Percentiles rank a stretch among this genome's conserved stretches.
Conservation (phyloP, 2,888 invertebrate species). For the Pristionchus mayeri region DNA sequence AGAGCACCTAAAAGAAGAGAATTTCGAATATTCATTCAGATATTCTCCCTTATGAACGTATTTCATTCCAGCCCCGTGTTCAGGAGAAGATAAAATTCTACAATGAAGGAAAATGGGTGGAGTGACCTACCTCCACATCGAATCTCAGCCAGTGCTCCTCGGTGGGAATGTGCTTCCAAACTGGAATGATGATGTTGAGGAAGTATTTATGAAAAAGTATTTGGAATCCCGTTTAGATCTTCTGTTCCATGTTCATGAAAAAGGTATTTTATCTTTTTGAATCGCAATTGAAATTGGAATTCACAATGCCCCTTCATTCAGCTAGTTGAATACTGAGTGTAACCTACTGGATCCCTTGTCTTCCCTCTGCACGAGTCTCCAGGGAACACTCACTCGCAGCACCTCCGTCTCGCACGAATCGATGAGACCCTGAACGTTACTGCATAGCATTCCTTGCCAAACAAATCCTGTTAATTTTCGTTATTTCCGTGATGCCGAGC, state of each 20-base stretch:
- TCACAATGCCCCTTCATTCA: too few relatives aligned
- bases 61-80: not conserved
- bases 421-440: slow-evolving; percentile 55
- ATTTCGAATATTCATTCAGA: not conserved
- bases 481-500: too few relatives aligned
- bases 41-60: too few relatives aligned
- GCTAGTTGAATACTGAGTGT: too few relatives aligned
- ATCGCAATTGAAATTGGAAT: not conserved
- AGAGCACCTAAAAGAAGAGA: slow-evolving; percentile 1
- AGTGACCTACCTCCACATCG: slow-evolving; percentile 46
- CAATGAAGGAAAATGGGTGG: too few relatives aligned
- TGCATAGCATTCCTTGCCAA: too few relatives aligned
- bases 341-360: slow-evolving; percentile 68
- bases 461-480: too few relatives aligned
- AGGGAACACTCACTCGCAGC: slow-evolving; percentile 74
- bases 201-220: too few relatives aligned
- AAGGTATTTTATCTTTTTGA: too few relatives aligned
- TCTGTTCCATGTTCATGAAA: too few relatives aligned
- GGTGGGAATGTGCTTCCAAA: slow-evolving; percentile 75
- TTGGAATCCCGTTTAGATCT: too few relatives aligned
- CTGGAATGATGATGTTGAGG: slow-evolving; percentile 62
- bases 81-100: not conserved
- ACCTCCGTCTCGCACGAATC: slow-evolving; percentile 70
- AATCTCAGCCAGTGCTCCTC: slow-evolving; percentile 76
- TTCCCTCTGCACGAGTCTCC: slow-evolving; percentile 69